Percentiles rank a stretch among this genome's conserved stretches.
Evolutionary conservation across 2,797 vertebrate species (phyloP).

Genomic region (Halcyon chelicuti): DNA sequence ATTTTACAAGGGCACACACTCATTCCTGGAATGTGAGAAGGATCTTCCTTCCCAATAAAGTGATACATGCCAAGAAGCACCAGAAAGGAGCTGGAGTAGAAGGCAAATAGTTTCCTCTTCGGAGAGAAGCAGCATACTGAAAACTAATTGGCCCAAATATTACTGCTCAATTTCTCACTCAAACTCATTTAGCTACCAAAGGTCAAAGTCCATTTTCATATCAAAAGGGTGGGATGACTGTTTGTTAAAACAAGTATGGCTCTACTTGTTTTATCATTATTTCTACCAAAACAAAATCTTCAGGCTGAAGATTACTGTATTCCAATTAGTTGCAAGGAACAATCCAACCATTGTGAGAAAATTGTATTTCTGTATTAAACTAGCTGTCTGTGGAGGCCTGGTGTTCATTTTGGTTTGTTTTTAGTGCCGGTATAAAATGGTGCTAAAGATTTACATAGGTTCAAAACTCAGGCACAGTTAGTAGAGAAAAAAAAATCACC

Average conservation of each 20-base stretch:
- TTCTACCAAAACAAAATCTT: conserved; percentile 8
- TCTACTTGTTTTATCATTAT: background rate
- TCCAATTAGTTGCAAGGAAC: conserved; percentile 1
- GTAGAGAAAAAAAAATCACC: background rate
- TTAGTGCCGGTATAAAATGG: background rate
- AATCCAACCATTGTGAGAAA: background rate
- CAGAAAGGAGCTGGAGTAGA: background rate
- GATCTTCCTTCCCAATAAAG: background rate
- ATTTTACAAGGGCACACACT: conserved; percentile 8
- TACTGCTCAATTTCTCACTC: conserved; percentile 26
- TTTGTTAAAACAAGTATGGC: conserved; percentile 28
- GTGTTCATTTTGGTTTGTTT: background rate
- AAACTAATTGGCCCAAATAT: background rate
- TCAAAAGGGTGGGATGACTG: conserved; percentile 10
- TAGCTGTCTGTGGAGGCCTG: background rate
- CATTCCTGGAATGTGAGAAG: background rate
- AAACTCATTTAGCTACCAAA: conserved; percentile 11
- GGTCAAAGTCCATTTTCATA: conserved; percentile 20
- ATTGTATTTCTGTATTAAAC: background rate
- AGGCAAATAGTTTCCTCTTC: background rate
- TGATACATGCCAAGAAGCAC: background rate
- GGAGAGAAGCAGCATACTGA: background rate
- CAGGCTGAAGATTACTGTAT: background rate
- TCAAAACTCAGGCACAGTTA: background rate
- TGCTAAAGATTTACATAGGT: background rate